phyloP scores from a whole-genome alignment of 2,888 invertebrate genomes.

The Urechis unicinctus region DNA sequence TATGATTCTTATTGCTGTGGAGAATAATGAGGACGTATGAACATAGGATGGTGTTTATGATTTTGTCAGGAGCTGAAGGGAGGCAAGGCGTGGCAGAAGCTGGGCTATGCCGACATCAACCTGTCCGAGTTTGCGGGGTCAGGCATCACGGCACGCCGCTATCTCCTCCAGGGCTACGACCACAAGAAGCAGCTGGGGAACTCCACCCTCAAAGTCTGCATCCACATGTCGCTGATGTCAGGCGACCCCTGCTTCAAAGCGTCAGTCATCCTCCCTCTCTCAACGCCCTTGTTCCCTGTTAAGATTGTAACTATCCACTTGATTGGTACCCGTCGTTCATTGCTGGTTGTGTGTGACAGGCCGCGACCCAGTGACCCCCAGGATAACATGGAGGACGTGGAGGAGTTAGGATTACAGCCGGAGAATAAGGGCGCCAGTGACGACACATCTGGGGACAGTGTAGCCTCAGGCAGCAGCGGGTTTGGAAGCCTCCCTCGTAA shows the following conservation, averaged over 20 bases:
- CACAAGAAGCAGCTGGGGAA: constrained; percentile 88
- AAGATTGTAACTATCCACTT: no score
- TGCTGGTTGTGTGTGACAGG: no score
- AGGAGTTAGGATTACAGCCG: constrained; percentile 12
- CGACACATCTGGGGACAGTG: constrained; percentile 26
- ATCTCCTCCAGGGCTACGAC: constrained; percentile 92
- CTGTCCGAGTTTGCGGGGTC: constrained; percentile 94
- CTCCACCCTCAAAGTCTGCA: constrained; percentile 81
- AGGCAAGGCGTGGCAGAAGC: constrained; percentile 84
- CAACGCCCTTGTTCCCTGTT: background rate
- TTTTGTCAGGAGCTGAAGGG: constrained; percentile 61
- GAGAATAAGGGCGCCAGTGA: constrained; percentile 18
- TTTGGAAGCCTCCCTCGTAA: constrained; percentile 71
- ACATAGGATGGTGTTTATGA: background rate
- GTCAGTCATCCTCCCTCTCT: constrained; percentile 59
- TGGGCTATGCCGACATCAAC: constrained; percentile 96
- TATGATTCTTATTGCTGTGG: no score
- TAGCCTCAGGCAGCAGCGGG: constrained; percentile 66
- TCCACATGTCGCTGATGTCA: constrained; percentile 83
- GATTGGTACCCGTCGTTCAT: no score
- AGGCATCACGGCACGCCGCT: constrained; percentile 77
- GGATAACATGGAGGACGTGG: background rate
- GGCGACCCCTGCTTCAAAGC: constrained; percentile 97
- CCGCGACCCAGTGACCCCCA: background rate
- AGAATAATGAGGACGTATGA: no score